Base-by-base conservation (phyloP, 1,140 invertebrate species). In the Drosophila punjabiensis region DNA sequence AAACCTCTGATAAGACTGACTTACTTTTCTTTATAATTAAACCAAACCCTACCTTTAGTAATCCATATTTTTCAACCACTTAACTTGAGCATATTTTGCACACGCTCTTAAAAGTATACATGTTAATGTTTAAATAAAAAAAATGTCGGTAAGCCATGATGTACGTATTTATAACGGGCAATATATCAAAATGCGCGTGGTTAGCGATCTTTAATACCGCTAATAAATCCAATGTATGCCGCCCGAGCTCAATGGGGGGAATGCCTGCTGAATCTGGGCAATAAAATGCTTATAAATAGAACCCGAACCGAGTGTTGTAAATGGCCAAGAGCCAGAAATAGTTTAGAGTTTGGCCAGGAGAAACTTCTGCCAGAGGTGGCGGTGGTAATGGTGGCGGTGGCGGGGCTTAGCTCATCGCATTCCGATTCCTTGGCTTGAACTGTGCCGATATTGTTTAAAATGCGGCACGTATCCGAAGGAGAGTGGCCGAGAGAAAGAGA, bases 381-480 rank as follows among this genome's bases (percentile, higher is more conserved):
- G 5, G 0, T 10, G 48, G 28, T 10, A 7, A 13, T 4, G 9
- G 28, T 28, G n/a, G n/a, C n/a, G 9, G 28, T 28, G n/a, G 43
- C 7, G 37, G 47, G 35, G 70, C 81, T 81, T 81, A 62, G 63
- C 18, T 75, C 70, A 67, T 59, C 67, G 68, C 70, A 82, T 82
- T 78, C 59, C 53, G 63, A 68, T 69, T 71, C 59, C 61, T 73
- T 48, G 69, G 55, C 79, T 65, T 73, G 52, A 63, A 74, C 76
- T 75, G 73, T 65, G 66, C 68, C 76, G 83, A 71, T 87, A 82
- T 76, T 82, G 77, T 71, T 86, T 86, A 87, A 88, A 80, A 87
- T 88, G 84, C 84, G 84, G 67, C 81, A 87, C 84, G 84, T 87
- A 86, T 76, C 68, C 59, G 45, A 47, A 86, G 76, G 83, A 76